phyloP scores from a whole-genome alignment of 2,888 invertebrate genomes.

The Allygus modestus region DNA sequence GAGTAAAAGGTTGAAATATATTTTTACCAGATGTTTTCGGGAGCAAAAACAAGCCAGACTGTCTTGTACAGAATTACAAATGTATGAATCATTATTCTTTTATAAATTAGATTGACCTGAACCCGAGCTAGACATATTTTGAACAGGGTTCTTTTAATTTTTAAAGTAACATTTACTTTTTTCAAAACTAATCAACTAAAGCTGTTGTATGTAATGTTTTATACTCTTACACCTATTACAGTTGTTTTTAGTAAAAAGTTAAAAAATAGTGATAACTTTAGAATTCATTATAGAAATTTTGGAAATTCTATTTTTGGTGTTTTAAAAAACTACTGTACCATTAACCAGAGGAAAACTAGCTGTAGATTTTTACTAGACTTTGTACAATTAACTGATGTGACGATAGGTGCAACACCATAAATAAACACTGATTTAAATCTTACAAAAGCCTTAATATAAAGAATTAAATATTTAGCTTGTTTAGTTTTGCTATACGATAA shows the following conservation, averaged over 20 bases:
- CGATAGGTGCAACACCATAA: slow-evolving; percentile 28
- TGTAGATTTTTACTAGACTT: slow-evolving; percentile 20
- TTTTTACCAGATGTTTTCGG: too few species aligned
- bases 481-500: slow-evolving; percentile 38
- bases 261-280: background rate
- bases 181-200: too few species aligned
- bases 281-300: background rate
- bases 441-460: slow-evolving; percentile 43
- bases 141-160: too few species aligned
- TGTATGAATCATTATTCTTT: too few species aligned
- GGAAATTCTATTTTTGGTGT: background rate
- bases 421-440: background rate
- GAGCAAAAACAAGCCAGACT: too few species aligned
- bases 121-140: too few species aligned
- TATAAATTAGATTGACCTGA: too few species aligned
- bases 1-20: too few species aligned
- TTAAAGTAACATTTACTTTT: too few species aligned
- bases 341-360: background rate
- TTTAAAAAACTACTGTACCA: background rate
- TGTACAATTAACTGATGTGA: background rate
- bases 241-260: background rate
- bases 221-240: background rate
- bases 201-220: too few species aligned
- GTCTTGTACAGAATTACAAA: too few species aligned
- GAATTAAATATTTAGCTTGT: slow-evolving; percentile 22